Base-by-base conservation (phyloP, 2,888 invertebrate genomes). In the Dolichopus griseipennis region DNA sequence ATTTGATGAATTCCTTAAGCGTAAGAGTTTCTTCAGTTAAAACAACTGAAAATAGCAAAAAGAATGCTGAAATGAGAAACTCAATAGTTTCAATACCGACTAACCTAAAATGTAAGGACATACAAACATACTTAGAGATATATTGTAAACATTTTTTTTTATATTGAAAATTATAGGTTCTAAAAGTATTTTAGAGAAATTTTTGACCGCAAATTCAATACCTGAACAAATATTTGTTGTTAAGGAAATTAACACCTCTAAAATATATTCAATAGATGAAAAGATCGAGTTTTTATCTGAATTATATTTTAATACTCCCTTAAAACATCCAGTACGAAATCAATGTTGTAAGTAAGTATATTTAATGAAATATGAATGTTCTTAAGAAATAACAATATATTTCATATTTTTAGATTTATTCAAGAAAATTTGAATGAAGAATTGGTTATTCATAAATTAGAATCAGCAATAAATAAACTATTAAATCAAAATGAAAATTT, bases 251-350 rank as follows among this genome's bases (percentile, higher is more conserved):
- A 66, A 73, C 63, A 5, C 10, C 10, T 52, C 18, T 6, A 34
- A 67, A 21, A 41, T 22, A 9, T 18, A 21, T 12, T 66, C 37
- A 66, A n/a, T 67, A 41, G 34, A 69, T 6, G 69, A 72, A 4
- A 72, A 71, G 0, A 69, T 79, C 20, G 74, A 76, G 71, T 78
- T 82, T 68, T 72, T 83, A 4, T 73, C 79, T 22, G 78, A 81
- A 70, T 66, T 81, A 0, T 78, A 77, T 27, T 77, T 82, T 63
- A 70, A 73, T 68, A 75, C 76, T 52, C 78, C 81, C 0, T 71
- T 78, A 0, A 82, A 81, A 70, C 82, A 82, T 73, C 79, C 82
- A 9, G 75, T 82, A 21, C 79, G 82, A 65, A 79, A 78, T 73
- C 76, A 79, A 69, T 72, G 80, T 22, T 69, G 75, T 21, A 82